A percentile compares a stretch with the other conserved stretches of the same genome.
These are phyloP conservation scores for Trogon surrucura DNA, from an alignment of 2,113 vertebrate species.

Conservation along the genomic window DNA sequence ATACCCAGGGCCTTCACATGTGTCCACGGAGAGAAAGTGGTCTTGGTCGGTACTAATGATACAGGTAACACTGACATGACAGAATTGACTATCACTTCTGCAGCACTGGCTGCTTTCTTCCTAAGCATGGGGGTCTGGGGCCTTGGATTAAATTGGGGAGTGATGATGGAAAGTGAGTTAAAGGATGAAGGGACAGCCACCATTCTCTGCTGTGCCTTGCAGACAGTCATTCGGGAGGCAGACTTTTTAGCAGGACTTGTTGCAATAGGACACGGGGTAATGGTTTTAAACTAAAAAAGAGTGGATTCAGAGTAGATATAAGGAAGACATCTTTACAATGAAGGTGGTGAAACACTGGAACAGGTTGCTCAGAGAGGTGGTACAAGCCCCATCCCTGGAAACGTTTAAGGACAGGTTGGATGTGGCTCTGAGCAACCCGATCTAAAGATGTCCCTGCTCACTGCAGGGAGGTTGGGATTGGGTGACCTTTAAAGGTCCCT, in stretches of 20 bases:
- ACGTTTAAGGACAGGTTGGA: neutral
- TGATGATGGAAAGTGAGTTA: neutral
- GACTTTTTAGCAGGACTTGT: neutral
- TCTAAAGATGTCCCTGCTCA: neutral
- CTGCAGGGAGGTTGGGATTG: neutral
- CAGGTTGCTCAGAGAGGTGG: neutral
- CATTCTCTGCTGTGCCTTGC: neutral
- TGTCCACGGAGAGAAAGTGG: neutral
- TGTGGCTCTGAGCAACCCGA: neutral
- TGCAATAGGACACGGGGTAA: neutral
- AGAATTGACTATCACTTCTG: neutral
- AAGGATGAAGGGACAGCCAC: neutral
- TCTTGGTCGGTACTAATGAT: rapidly evolving
- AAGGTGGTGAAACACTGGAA: neutral
- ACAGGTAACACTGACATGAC: neutral
- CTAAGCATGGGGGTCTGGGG: neutral
- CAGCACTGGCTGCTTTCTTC: neutral
- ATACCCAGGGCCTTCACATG: rapidly evolving
- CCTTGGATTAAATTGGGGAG: neutral
- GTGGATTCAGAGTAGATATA: neutral
- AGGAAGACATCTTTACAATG: neutral
- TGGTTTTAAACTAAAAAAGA: neutral
- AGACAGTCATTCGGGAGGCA: neutral
- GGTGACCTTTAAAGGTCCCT: neutral
- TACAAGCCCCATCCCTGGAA: neutral